These are phyloP conservation scores for Zaprionus kolodkinae DNA, from an alignment of 1,140 invertebrate genomes.

Conservation along the genomic window DNA sequence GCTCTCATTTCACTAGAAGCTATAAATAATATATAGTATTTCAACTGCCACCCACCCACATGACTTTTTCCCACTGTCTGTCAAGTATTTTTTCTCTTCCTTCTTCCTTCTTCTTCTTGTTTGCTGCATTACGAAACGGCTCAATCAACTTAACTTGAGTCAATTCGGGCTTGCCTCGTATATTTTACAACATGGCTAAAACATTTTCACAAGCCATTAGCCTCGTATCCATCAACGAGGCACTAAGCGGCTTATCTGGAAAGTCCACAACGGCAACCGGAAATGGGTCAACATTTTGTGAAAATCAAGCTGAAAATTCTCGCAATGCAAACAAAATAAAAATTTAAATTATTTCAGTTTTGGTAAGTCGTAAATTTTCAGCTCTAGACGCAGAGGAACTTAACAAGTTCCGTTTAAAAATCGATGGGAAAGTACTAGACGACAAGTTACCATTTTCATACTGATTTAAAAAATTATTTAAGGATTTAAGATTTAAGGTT, in stretches of 20 bases:
- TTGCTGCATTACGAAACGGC: conserved; percentile 35
- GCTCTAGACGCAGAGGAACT: neutral
- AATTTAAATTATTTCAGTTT: conserved; percentile 12
- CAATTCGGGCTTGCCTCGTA: conserved; percentile 23
- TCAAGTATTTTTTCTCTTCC: neutral
- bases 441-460: neutral
- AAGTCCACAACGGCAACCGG: conserved; percentile 12
- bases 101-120: conserved; percentile 1
- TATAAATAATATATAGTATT: conserved; percentile 7
- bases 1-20: neutral
- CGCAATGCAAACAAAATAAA: conserved; percentile 11
- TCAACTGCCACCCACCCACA: neutral
- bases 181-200: conserved; percentile 53
- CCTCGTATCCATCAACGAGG: conserved; percentile 62
- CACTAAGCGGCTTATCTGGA: conserved; percentile 69
- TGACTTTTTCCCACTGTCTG: conserved; percentile 8
- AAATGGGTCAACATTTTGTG: conserved; percentile 32
- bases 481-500: neutral
- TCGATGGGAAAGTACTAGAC: neutral
- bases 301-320: conserved; percentile 18
- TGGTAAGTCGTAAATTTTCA: conserved; percentile 9
- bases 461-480: too few relatives aligned
- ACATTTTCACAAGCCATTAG: conserved; percentile 74
- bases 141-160: conserved; percentile 57
- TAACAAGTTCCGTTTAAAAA: neutral